These are phyloP conservation scores for Pantherophis vulpinus DNA, from an alignment of 2,797 vertebrate species.

Conservation along the genomic window DNA sequence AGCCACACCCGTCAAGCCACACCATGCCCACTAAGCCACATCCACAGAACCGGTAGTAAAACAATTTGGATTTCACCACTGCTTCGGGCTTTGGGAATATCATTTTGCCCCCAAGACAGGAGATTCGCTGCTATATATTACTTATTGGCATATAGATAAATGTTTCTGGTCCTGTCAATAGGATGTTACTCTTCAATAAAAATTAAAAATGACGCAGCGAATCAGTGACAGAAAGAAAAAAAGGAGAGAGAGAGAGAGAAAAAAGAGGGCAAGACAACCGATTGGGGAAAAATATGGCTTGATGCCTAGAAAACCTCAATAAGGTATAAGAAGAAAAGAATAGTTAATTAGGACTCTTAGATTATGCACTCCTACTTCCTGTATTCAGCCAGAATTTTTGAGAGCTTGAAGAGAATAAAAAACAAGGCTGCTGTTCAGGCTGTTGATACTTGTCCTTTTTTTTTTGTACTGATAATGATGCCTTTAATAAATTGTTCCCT, in stretches of 20 bases:
- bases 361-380: conserved; percentile 45
- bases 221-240: background rate
- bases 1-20: no score
- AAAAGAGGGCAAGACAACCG: background rate
- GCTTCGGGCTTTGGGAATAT: conserved; percentile 12
- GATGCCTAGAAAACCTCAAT: conserved; percentile 65
- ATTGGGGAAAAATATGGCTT: conserved; percentile 54
- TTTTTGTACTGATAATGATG: background rate
- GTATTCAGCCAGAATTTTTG: conserved; percentile 44
- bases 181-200: conserved; percentile 52
- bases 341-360: conserved; percentile 60
- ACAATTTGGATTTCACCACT: no score
- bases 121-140: conserved; percentile 43
- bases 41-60: no score
- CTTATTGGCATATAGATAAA: conserved; percentile 28
- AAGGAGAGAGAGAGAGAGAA: background rate
- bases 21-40: no score
- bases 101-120: conserved; percentile 8
- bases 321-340: conserved; percentile 59
- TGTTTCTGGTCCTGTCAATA: conserved; percentile 51
- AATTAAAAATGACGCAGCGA: conserved; percentile 44
- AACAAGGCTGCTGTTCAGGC: background rate
- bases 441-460: background rate
- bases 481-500: background rate
- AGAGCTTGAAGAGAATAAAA: background rate